A percentile compares a stretch with the other conserved stretches of the same genome.
phyloP scores from a whole-genome alignment of 2,888 invertebrate species.

The Sthenelais limicola region DNA sequence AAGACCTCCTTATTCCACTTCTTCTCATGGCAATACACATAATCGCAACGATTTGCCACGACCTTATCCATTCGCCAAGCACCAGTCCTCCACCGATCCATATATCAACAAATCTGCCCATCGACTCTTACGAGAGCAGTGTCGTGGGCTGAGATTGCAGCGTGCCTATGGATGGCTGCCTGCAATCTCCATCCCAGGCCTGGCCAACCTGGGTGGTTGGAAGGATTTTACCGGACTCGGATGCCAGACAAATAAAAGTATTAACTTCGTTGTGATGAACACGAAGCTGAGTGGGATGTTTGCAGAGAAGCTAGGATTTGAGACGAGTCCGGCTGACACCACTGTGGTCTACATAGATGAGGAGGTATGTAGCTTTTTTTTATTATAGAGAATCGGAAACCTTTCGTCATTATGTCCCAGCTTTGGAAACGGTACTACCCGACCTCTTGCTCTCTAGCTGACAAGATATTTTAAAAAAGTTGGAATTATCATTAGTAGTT shows the following conservation, averaged over 20 bases:
- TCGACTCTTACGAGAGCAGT: not conserved
- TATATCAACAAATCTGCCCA: not conserved
- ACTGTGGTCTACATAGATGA: conserved; percentile 80
- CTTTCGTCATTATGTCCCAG: too few species aligned
- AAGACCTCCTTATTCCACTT: not conserved
- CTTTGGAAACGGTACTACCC: too few species aligned
- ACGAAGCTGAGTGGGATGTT: conserved; percentile 82
- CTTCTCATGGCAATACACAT: too few species aligned
- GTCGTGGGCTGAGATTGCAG: conserved; percentile 20
- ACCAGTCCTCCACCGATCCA: conserved; percentile 11
- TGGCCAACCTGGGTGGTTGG: not conserved
- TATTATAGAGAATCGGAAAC: too few species aligned
- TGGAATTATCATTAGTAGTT: too few species aligned
- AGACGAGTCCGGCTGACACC: not conserved
- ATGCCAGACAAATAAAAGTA: conserved; percentile 76
- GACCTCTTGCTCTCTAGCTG: too few species aligned
- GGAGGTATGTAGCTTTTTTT: conserved; percentile 75
- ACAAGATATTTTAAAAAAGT: too few species aligned
- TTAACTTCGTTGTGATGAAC: conserved; percentile 82
- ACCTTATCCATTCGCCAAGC: not conserved
- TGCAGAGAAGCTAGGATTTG: conserved; percentile 82
- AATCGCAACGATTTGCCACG: not conserved
- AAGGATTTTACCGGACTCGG: conserved; percentile 66
- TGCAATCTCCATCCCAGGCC: not conserved
- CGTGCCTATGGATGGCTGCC: conserved; percentile 37